A percentile compares a stretch with the other conserved stretches of the same genome.
Evolutionary conservation across 2,888 invertebrate genomes (phyloP).

Genomic region (Pseudolycoriella hygida): DNA sequence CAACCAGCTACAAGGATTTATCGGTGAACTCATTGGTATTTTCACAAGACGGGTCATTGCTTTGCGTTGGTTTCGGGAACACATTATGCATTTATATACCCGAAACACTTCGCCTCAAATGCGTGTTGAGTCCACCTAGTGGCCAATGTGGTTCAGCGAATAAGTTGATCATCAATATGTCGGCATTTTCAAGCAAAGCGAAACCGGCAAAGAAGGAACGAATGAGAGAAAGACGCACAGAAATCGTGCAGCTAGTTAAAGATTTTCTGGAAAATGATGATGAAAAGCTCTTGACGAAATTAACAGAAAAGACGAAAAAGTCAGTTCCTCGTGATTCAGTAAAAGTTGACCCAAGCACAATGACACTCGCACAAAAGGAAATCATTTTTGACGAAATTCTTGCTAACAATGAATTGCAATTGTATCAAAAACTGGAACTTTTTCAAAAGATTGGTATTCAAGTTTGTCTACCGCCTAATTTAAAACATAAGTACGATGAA

Average conservation of each 20-base stretch:
- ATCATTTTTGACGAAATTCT: slow-evolving; percentile 6
- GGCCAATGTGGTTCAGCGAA: slow-evolving; percentile 21
- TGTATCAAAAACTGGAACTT: slow-evolving; percentile 8
- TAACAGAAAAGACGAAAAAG: slow-evolving; percentile 8
- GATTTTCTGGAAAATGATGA: slow-evolving; percentile 17
- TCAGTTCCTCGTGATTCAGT: not conserved
- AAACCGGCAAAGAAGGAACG: slow-evolving; percentile 8
- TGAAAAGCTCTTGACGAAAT: slow-evolving; percentile 14
- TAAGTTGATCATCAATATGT: slow-evolving; percentile 18
- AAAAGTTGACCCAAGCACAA: slow-evolving; percentile 3
- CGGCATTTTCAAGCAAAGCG: slow-evolving; percentile 2
- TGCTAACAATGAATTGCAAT: slow-evolving; percentile 3
- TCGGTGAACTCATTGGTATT: slow-evolving; percentile 41
- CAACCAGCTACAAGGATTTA: slow-evolving; percentile 41
- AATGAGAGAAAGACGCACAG: slow-evolving; percentile 16
- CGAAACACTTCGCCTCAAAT: slow-evolving; percentile 36
- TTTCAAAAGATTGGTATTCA: slow-evolving; percentile 8
- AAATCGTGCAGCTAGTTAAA: slow-evolving; percentile 18
- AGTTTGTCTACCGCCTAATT: not conserved
- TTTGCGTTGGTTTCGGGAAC: slow-evolving; percentile 49
- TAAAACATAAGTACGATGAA: not conserved
- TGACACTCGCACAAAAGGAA: slow-evolving; percentile 8
- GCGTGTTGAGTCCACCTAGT: slow-evolving; percentile 29
- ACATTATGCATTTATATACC: slow-evolving; percentile 53
- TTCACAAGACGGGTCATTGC: slow-evolving; percentile 56